These are phyloP conservation scores for Caenorhabditis latens DNA, from an alignment of 1,140 invertebrate genomes.

Conservation along the genomic window DNA sequence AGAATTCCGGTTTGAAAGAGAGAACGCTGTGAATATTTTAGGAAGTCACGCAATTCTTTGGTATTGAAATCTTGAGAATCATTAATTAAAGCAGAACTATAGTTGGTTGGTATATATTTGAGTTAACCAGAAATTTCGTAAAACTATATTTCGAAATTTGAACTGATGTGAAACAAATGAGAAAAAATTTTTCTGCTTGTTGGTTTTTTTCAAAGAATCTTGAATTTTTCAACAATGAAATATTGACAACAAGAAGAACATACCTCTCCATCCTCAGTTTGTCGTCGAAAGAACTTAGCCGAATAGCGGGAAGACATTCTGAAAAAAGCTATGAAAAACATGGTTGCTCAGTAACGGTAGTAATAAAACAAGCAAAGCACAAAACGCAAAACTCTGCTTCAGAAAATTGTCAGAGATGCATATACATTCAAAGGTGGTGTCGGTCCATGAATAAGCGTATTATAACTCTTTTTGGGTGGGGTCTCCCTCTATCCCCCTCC, in stretches of 20 bases:
- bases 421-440: conserved; percentile 26
- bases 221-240: neutral
- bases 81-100: neutral
- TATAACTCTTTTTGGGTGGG: conserved; percentile 51
- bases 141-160: neutral
- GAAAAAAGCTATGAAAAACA: neutral
- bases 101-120: neutral
- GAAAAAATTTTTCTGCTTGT: too few relatives aligned
- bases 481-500: neutral
- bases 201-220: too few relatives aligned
- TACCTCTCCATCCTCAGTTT: conserved; percentile 14
- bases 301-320: conserved; percentile 20
- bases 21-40: conserved; percentile 33
- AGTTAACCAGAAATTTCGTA: too few relatives aligned
- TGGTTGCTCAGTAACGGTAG: neutral
- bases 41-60: conserved; percentile 21
- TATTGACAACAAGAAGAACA: neutral
- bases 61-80: conserved; percentile 25
- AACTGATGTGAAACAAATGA: neutral
- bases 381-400: neutral
- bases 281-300: neutral
- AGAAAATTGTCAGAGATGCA: neutral
- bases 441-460: conserved; percentile 37
- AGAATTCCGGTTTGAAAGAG: neutral
- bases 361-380: neutral